Base-by-base conservation (phyloP, 2,113 vertebrate genomes). In the Chaenocephalus aceratus region DNA sequence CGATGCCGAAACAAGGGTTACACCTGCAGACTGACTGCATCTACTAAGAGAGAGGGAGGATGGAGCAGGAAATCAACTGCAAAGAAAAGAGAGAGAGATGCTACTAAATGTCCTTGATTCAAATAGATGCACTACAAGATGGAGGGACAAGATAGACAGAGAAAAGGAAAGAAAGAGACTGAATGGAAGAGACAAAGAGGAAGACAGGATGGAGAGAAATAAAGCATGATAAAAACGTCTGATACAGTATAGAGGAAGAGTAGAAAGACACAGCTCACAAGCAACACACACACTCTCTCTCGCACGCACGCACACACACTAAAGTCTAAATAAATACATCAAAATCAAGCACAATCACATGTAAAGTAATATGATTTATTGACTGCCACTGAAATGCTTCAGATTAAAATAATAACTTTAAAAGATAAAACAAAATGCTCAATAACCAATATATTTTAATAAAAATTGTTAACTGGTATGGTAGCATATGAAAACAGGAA, bases 41-140 rank as follows among this genome's bases (percentile, higher is more conserved):
- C 13, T 51, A 61, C 3, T 2, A 0, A 72, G 72, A 72, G 36
- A 59, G 45, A 26, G 36, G 49, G 36, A 34, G 3, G 58, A 46
- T 2, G n/a, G n/a, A 49, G 46, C 18, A 54, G 6, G 21, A 76
- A 12, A 62, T 59, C 23, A 53, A 54, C 21, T 10, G n/a, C 41
- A 57, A 9, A 84, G 62, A 36, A 51, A 61, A 57, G 34, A 52
- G 54, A 23, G 54, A 18, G 49, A 66, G 5, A 71, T 57, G 71
- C 77, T 64, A 69, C 72, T 80, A 52, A 83, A 87, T 74, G 66
- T 80, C 62, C 68, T 66, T 5, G 44, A 84, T 67, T 77, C 76
- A 89, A 91, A 88, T 79, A 88, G 85, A 88, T 70, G 14, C 0
- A 0, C 18, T 45, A 60, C 71, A 36, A 84, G 82, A 88, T 67